These are phyloP conservation scores for Schizopygopsis pylzovi DNA, from an alignment of 2,797 vertebrate species.

Conservation along the genomic window DNA sequence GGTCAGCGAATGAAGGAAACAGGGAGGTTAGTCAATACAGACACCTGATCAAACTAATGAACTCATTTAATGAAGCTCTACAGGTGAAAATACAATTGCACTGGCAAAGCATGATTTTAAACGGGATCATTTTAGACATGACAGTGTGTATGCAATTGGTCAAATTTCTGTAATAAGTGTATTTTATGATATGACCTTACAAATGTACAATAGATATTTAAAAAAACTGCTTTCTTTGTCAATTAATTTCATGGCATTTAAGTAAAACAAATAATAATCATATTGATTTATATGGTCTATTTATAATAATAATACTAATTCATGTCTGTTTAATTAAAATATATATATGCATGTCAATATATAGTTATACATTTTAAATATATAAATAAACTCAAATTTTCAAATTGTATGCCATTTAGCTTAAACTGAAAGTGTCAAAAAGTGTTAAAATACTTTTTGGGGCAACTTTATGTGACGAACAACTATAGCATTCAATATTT, in stretches of 20 bases:
- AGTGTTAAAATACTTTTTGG: background rate
- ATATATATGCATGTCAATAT: background rate
- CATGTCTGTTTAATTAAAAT: background rate
- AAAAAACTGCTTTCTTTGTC: background rate
- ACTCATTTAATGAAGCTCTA: background rate
- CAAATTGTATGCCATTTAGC: background rate
- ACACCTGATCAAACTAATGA: background rate
- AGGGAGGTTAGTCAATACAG: background rate
- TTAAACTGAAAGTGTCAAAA: background rate
- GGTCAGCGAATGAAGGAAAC: conserved; percentile 69
- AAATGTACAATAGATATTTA: background rate
- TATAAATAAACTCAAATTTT: background rate
- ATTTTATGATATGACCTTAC: background rate
- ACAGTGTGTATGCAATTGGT: background rate
- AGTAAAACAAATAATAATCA: background rate
- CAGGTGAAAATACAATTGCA: background rate
- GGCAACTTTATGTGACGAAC: background rate
- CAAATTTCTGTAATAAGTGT: background rate
- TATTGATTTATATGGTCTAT: background rate
- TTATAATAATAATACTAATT: too few species aligned
- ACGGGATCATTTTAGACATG: background rate
- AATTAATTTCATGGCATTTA: background rate
- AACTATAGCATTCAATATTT: background rate
- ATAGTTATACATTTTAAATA: background rate
- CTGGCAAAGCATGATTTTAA: background rate